Percentiles rank a stretch among this genome's conserved stretches.
phyloP scores from a whole-genome alignment of 2,797 vertebrate species.

The Anguilla megastoma region DNA sequence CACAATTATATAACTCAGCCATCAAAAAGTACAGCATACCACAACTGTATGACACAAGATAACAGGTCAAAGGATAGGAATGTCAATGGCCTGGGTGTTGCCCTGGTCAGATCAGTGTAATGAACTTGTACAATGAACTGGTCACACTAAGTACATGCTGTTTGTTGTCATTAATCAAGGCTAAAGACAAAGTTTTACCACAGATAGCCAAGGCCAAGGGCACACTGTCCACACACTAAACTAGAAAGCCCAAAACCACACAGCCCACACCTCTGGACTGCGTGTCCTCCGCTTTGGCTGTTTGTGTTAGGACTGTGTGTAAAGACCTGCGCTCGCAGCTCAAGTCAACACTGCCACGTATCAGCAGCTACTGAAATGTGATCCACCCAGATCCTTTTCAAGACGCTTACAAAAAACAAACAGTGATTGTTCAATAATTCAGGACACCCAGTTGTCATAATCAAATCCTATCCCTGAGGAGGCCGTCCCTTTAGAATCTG shows the following conservation, averaged over 20 bases:
- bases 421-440: not conserved
- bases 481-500: not conserved
- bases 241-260: not conserved
- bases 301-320: not conserved
- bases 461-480: not conserved
- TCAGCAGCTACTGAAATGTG: not conserved
- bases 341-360: not conserved
- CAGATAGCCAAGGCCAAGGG: not conserved
- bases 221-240: not conserved
- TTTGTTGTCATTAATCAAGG: not conserved
- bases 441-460: not conserved
- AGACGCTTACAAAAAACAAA: not conserved
- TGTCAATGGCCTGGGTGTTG: not conserved
- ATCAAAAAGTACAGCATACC: not conserved
- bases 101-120: not conserved
- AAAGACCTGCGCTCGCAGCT: not conserved
- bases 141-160: not conserved
- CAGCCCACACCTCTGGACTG: not conserved
- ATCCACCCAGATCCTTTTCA: not conserved
- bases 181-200: not conserved
- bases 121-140: not conserved
- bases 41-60: not conserved
- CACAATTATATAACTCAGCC: conserved; percentile 1
- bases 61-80: not conserved
- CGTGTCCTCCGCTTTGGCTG: not conserved